Base-by-base conservation (phyloP, 2,113 vertebrate species). In the Anas platyrhynchos region DNA sequence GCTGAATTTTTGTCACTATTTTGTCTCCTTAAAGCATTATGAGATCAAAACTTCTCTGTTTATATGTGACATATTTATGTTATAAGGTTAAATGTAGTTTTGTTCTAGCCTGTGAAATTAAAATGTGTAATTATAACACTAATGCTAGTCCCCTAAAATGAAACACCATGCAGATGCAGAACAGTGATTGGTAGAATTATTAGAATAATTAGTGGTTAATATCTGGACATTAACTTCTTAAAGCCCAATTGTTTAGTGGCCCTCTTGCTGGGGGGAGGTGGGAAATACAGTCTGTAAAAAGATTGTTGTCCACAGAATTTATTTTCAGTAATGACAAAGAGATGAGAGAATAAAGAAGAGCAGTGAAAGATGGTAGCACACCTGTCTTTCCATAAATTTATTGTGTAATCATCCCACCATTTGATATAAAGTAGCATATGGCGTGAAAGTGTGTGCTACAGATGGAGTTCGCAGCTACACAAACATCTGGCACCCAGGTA, bases 401-500 rank as follows among this genome's bases (percentile, higher is more conserved):
- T 81, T 92, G 76, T 88, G 86, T 92, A 96, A 86, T 80, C 55
- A 52, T 85, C 89, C 22, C 48, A 86, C 36, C 41, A 78, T 89
- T 79, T 86, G 90, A 91, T 95, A 89, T 72, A 75, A 95, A 97
- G 84, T 83, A 96, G 62, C 96, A 98, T 97, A 97, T 94, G 94
- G 94, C 86, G 75, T 14, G 20, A 88, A 95, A 95, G 83, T 62
- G 77, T 83, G 76, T 76, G 79, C 74, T 94, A 59, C 97, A 97
- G 97, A 97, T 97, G 95, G 94, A 86, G 67, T 74, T 94, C 92
- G 74, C 93, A 96, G 94, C 93, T 97, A 96, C 86, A 80, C 6
- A 74, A 82, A 97, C 95, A 97, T 97, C 94, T 97, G 96, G 95
- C 90, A 96, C 41, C 66, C 94, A 92, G 95, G 88, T 97, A 91